These are phyloP conservation scores for Rhopilema esculentum DNA, from an alignment of 30 jellyfish, hydroid and myxozoan species.

Conservation along the genomic window DNA sequence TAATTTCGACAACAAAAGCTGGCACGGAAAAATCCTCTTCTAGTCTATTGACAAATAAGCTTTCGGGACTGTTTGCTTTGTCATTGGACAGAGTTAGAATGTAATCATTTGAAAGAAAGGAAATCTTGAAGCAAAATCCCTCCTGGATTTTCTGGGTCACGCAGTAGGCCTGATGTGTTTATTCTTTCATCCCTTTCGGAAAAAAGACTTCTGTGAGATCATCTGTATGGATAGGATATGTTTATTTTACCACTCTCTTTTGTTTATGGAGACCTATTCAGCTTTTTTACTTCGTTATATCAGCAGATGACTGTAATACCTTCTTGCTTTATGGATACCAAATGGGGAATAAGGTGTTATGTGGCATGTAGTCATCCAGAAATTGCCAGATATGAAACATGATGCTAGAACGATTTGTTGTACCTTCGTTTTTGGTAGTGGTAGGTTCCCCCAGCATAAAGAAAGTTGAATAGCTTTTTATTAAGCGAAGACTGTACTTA, in stretches of 20 bases:
- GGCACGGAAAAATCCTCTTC: constrained; percentile 1
- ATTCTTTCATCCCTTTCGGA: constrained; percentile 20
- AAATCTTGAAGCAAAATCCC: background rate
- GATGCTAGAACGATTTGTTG: too few relatives aligned
- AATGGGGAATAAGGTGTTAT: too few relatives aligned
- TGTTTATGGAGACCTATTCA: background rate
- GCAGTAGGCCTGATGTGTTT: background rate
- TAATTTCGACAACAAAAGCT: constrained; percentile 1
- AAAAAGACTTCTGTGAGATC: constrained; percentile 5
- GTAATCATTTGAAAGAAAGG: constrained; percentile 3
- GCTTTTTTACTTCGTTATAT: too few relatives aligned
- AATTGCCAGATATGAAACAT: too few relatives aligned
- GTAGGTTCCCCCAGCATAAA: too few relatives aligned
- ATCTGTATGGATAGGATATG: constrained; percentile 3
- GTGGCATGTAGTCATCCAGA: too few relatives aligned
- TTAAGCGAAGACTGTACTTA: too few relatives aligned
- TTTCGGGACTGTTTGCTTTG: constrained; percentile 20
- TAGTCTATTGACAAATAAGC: constrained; percentile 37
- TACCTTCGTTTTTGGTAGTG: too few relatives aligned
- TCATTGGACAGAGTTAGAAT: constrained; percentile 16
- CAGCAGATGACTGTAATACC: too few relatives aligned
- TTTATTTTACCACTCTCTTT: background rate
- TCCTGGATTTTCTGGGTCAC: background rate
- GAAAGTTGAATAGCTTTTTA: too few relatives aligned
- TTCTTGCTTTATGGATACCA: too few relatives aligned